Base-by-base conservation (phyloP, 2,113 vertebrate species). In the Aspidoscelis tigris region DNA sequence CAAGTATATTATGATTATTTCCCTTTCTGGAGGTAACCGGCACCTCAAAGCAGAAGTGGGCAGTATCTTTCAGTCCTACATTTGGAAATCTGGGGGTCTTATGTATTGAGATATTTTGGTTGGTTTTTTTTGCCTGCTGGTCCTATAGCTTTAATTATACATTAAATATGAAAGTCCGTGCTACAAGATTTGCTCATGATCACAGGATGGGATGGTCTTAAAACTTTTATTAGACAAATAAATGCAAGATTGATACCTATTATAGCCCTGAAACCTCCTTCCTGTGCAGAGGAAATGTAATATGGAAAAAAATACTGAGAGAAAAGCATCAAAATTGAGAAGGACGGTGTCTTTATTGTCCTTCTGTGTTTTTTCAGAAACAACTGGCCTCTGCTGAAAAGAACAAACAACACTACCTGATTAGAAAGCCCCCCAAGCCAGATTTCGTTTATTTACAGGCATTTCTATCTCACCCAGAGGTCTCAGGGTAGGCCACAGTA, bases 1-100 rank as follows among this genome's bases (percentile, higher is more conserved):
- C 47, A 44, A 8, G 14, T 65, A 87, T 43, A 80, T 86, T 44
- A 84, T 16, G 18, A 20, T 7, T 68, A 24, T 81, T 50, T 22
- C 33, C 39, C 41, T n/a, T 65, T 70, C 68, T 74, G 41, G 22
- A 84, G 76, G 3, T 21, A 64, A 24, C 53, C 12, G 20, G 5
- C 10, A 39, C 43, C 44, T 22, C 7, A 21, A 55, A 22, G 66
- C 7, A 43, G 10, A n/a, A 55, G 50, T 76, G 74, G 7, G 18
- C 58, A 66, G 20, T 26, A 50, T 9, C 22, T 66, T 66, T 66
- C 65, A 5, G 8, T 50, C 47, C 47, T 6, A 50, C 8, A 9
- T 50, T 50, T 50, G 47, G 47, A 9, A 50, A 50, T 50, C 2
- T 50, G 47, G 47, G 47, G 8, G 47, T 50, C 47, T 50, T 66